Conservation (phyloP, 1,140 invertebrate species). For the Macrobrachium rosenbergii region DNA sequence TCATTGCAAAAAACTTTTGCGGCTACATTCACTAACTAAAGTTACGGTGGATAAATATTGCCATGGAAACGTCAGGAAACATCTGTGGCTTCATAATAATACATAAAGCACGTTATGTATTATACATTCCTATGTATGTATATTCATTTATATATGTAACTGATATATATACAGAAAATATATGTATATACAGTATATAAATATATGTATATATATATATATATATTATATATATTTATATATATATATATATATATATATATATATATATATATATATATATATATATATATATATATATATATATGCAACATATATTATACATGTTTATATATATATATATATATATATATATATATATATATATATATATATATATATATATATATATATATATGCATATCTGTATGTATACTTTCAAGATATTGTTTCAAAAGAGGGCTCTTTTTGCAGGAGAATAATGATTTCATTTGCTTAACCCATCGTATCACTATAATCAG, state of each 20-base stretch:
- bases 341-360: slow-evolving; percentile 28
- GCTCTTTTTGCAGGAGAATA: too few relatives aligned
- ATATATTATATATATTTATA: slow-evolving; percentile 2
- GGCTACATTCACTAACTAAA: too few relatives aligned
- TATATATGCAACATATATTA: slow-evolving; percentile 26
- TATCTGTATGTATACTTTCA: background rate
- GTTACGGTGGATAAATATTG: too few relatives aligned
- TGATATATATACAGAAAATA: too few relatives aligned
- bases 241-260: slow-evolving; percentile 2
- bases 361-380: slow-evolving; percentile 11
- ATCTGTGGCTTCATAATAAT: too few relatives aligned
- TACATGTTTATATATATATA: slow-evolving; percentile 38
- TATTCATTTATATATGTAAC: slow-evolving; percentile 35
- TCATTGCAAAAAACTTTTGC: too few relatives aligned
- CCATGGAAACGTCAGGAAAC: too few relatives aligned
- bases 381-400: background rate
- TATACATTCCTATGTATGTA: too few relatives aligned
- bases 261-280: background rate
- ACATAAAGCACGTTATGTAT: too few relatives aligned
- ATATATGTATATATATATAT: slow-evolving; percentile 28
- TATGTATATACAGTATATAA: slow-evolving; percentile 39
- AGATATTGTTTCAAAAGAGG: too few relatives aligned
- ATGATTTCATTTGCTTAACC: too few relatives aligned
- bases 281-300: slow-evolving; percentile 33
- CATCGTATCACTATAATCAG: too few relatives aligned